A percentile compares a stretch with the other conserved stretches of the same genome.
Evolutionary conservation across 2,113 vertebrate species (phyloP).

Genomic region (Seriola dumerili): DNA sequence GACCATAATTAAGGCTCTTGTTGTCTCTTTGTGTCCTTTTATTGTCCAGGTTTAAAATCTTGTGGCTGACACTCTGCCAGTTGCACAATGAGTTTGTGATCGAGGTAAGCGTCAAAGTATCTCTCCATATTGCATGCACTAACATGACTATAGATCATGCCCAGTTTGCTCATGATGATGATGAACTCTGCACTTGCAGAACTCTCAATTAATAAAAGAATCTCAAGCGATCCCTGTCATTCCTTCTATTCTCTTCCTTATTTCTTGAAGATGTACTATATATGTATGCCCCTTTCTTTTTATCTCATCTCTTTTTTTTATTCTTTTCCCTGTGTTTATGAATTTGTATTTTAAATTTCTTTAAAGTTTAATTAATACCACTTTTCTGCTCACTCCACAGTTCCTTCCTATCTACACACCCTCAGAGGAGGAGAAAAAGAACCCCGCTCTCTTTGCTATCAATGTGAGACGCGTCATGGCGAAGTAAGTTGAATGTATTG

Average conservation of each 20-base stretch:
- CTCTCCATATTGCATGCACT: background rate
- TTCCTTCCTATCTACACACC: conserved; percentile 95
- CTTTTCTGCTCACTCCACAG: conserved; percentile 74
- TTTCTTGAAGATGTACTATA: background rate
- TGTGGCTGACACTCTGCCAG: conserved; percentile 98
- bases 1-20: background rate
- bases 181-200: background rate
- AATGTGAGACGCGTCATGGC: conserved; percentile 97
- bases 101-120: conserved; percentile 86
- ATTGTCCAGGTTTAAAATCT: conserved; percentile 90
- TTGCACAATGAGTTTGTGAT: conserved; percentile 95
- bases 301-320: background rate
- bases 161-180: background rate
- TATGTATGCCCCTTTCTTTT: background rate
- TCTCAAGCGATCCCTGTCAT: no score
- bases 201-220: background rate
- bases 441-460: conserved; percentile 92
- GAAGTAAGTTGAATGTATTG: conserved; percentile 76
- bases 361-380: background rate
- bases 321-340: background rate
- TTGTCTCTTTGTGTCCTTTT: conserved; percentile 4
- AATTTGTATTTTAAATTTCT: background rate
- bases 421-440: conserved; percentile 93
- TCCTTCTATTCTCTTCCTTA: background rate
- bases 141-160: background rate